Conservation (phyloP, 2,797 vertebrate species). For the Crenichthys baileyi region DNA sequence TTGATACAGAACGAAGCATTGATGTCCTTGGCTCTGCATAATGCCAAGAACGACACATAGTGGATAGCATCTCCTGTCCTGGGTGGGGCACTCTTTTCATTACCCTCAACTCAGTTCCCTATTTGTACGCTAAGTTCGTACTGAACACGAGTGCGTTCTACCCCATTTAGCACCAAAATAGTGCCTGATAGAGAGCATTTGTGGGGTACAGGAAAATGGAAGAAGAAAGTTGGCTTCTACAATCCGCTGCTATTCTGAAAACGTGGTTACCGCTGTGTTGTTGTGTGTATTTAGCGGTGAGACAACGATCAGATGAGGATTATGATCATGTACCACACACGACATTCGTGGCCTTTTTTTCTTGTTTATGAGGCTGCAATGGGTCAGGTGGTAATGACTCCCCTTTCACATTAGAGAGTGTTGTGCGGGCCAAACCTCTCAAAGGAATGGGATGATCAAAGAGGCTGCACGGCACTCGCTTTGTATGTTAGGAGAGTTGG, state of each 20-base stretch:
- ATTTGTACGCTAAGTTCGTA: constrained; percentile 54
- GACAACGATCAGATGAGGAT: constrained; percentile 69
- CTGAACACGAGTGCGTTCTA: no score
- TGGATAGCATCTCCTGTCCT: no score
- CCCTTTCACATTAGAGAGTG: constrained; percentile 60
- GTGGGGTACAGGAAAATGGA: constrained; percentile 72
- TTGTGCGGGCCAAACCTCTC: constrained; percentile 55
- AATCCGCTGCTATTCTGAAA: constrained; percentile 73
- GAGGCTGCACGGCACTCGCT: constrained; percentile 18
- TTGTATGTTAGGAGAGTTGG: constrained; percentile 33
- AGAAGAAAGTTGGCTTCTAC: constrained; percentile 67
- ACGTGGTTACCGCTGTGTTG: no score
- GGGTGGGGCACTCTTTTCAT: no score
- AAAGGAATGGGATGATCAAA: constrained; percentile 65
- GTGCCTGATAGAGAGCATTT: constrained; percentile 62
- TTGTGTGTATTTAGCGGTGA: no score
- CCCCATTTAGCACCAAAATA: constrained; percentile 58
- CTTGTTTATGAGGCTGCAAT: constrained; percentile 49
- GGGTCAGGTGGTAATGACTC: constrained; percentile 72
- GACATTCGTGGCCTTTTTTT: constrained; percentile 61
- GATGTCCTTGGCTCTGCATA: constrained; percentile 33
- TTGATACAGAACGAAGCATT: constrained; percentile 39
- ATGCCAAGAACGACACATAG: constrained; percentile 51
- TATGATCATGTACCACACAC: constrained; percentile 59
- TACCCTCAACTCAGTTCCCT: constrained; percentile 55